phyloP scores from a whole-genome alignment of 1,140 invertebrate genomes.

The Leptinotarsa texana region DNA sequence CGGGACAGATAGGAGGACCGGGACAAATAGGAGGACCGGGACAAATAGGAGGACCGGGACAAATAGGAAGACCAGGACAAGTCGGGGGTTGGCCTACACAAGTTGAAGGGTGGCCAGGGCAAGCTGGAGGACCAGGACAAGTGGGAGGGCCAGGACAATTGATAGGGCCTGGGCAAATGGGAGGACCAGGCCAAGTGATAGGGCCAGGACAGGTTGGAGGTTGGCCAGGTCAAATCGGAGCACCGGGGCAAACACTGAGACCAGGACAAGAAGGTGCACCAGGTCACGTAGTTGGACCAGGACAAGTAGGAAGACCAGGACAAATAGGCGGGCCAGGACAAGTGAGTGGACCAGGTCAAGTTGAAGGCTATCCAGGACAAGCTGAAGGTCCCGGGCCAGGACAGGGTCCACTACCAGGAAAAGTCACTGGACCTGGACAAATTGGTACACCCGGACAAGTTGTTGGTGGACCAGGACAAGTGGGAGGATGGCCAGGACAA shows the following conservation, averaged over 20 bases:
- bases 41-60: neutral
- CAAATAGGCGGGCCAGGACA: neutral
- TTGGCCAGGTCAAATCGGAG: conserved; percentile 5
- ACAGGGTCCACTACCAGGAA: neutral
- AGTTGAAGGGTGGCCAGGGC: neutral
- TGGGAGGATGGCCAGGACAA: conserved; percentile 28
- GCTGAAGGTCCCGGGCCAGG: neutral
- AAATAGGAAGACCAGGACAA: conserved; percentile 13
- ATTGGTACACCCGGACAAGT: conserved; percentile 30
- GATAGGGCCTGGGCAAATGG: conserved; percentile 11
- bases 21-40: conserved; percentile 17
- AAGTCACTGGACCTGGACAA: conserved; percentile 29
- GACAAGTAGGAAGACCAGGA: conserved; percentile 23
- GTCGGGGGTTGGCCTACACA: conserved; percentile 27
- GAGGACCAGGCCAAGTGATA: conserved; percentile 7
- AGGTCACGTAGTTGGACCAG: conserved; percentile 31
- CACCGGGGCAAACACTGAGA: neutral
- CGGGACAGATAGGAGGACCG: conserved; percentile 7
- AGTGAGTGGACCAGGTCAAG: conserved; percentile 31
- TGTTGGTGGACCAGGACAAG: neutral
- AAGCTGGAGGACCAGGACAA: conserved; percentile 19
- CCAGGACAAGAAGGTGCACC: conserved; percentile 22
- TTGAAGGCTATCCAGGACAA: conserved; percentile 29
- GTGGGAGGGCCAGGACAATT: conserved; percentile 4
- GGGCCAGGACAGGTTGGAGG: conserved; percentile 5